Evolutionary conservation across 2,888 invertebrate genomes (phyloP).

Genomic region (Chironomus riparius): DNA sequence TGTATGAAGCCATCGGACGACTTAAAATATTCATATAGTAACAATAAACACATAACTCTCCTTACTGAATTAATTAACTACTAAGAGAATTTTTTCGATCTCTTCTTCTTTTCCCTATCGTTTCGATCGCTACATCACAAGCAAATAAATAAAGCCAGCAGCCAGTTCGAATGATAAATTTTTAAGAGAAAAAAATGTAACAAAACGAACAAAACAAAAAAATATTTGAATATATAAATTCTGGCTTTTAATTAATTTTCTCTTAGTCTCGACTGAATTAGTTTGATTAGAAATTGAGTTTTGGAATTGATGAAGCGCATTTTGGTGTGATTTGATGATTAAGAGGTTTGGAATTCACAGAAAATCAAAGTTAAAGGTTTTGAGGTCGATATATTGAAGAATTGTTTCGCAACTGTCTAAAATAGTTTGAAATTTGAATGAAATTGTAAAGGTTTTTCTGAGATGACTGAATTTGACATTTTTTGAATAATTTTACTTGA

Average conservation of each 20-base stretch:
- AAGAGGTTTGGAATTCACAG: too few relatives aligned
- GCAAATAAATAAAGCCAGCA: constrained; percentile 24
- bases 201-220: constrained; percentile 15
- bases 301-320: too few relatives aligned
- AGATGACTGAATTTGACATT: not conserved
- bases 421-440: too few relatives aligned
- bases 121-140: not conserved
- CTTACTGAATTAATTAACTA: constrained; percentile 25
- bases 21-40: not conserved
- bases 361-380: too few relatives aligned
- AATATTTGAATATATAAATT: not conserved
- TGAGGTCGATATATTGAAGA: too few relatives aligned
- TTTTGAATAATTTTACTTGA: too few relatives aligned
- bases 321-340: too few relatives aligned
- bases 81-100: constrained; percentile 3
- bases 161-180: constrained; percentile 22
- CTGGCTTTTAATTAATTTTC: constrained; percentile 18
- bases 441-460: too few relatives aligned
- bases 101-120: not conserved
- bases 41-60: constrained; percentile 23
- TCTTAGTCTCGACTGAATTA: not conserved
- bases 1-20: not conserved
- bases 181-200: constrained; percentile 16
- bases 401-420: too few relatives aligned
- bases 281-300: too few relatives aligned